Base-by-base conservation (phyloP, 1,140 invertebrate species). In the Polyergus mexicanus region DNA sequence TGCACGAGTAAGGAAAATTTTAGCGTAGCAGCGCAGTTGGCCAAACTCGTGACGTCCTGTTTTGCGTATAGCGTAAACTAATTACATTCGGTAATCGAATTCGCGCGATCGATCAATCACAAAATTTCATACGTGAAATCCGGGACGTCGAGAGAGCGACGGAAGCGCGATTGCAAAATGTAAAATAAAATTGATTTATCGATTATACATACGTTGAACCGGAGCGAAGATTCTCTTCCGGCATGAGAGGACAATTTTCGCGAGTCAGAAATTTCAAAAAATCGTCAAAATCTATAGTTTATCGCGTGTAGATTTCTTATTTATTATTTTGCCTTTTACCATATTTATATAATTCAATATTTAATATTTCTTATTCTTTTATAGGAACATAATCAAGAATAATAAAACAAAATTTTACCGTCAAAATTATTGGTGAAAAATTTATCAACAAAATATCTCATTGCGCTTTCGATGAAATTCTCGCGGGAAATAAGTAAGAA, bases 1-100 rank as follows among this genome's bases (percentile, higher is more conserved):
- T 60, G 78, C 78, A 83, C 38, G 78, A 38, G 44, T 71, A 72
- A 71, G 54, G 78, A 72, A 83, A 83, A 83, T 72, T 83, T 44
- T 32, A 32, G 35, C 51, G 78, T 62, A 25, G 38, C 68, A 60
- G 38, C 68, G 54, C 71, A 81, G 44, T 51, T 72, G 78, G 68
- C n/a, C 38, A 35, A 83, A 60, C 54, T 83, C 68, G 54, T 54
- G 62, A 80, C 44, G 38, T 35, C 19, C 68, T 60, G 54, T 83
- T 83, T 74, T 74, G 68, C 68, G 60, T 60, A 74, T 47, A 71
- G 19, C 22, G 65, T 54, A 58, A 72, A 72, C 54, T 83, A 83
- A 81, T 81, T 81, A 72, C 66, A 54, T 32, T 72, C 13, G 51
- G 78, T 81, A 81, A 81, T 71, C 78, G 78, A 72, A 81, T 32